Evolutionary conservation across 2,113 vertebrate genomes (phyloP), one percentile per base, ranked within the genome.

Genomic region (Pelobates fuscus): DNA sequence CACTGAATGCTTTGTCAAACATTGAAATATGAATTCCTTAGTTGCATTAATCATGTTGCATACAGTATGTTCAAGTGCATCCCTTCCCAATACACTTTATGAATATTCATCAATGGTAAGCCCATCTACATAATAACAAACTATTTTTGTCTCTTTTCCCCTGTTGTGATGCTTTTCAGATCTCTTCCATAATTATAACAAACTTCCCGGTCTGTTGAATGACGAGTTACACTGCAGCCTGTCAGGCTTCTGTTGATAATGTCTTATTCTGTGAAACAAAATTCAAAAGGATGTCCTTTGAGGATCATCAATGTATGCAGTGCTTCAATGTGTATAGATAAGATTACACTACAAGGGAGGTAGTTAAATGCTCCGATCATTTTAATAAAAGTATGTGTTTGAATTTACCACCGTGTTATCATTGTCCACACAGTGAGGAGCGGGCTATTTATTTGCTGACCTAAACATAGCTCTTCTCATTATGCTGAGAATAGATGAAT

Each of bases 291-390:
- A 43, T 81, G 79, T 78, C 84, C 82, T 87, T 82, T 77, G 82
- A 85, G 82, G 78, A 83, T 78, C 82, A 81, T 55, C 81, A 80
- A 72, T 15, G 18, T 77, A 78, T 23, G 41, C 65, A 55, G 41
- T 43, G 81, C 80, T 87, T 84, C 83, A 81, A 81, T 78, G 71
- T 83, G 80, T 77, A 80, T 77, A 84, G 85, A 85, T 85, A 82
- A 85, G 85, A 87, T 82, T 88, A 82, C 82, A 79, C 77, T 81
- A 81, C 80, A 82, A 83, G 78, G n/a, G 44, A 86, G 70, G 80
- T 82, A 86, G 86, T 85, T 85, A 86, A 85, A 85, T 79, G 77
- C 80, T 83, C 78, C 77, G 80, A 84, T 86, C 72, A 77, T 78
- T 77, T 82, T 85, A 86, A 81, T 83, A 87, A 85, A 87, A 85